phyloP scores from a whole-genome alignment of 2,888 invertebrate genomes.

The Myathropa florea region DNA sequence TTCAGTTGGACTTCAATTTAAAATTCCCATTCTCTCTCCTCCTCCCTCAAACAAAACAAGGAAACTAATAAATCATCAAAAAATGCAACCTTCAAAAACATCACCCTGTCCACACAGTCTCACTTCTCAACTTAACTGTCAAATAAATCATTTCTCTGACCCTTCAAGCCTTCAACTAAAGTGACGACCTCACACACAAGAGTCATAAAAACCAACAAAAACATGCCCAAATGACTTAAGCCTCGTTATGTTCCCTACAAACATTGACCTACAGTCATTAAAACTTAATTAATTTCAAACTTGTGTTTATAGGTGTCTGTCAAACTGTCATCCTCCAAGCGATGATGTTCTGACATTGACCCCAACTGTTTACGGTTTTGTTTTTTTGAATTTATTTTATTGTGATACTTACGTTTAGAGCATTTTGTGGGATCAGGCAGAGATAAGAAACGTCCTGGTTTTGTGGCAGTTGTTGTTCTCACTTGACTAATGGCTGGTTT shows the following conservation, averaged over 20 bases:
- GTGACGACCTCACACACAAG: not conserved
- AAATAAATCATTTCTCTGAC: not conserved
- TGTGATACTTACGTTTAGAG: conserved; percentile 88
- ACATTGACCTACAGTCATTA: conserved; percentile 17
- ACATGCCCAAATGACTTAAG: not conserved
- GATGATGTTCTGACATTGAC: conserved; percentile 7
- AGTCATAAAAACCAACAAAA: not conserved
- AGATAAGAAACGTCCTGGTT: conserved; percentile 91
- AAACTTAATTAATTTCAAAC: not conserved
- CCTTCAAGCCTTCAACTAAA: not conserved
- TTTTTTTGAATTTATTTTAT: not conserved
- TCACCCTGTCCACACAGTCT: not conserved
- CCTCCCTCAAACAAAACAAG: too few relatives aligned
- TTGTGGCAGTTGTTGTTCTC: conserved; percentile 84
- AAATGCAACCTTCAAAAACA: not conserved
- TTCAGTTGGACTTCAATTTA: too few relatives aligned
- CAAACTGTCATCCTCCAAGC: not conserved
- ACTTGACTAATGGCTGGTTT: conserved; percentile 82
- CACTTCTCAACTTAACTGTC: not conserved
- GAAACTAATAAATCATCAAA: too few relatives aligned
- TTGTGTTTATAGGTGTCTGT: not conserved
- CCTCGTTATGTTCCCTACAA: not conserved
- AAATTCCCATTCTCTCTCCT: too few relatives aligned
- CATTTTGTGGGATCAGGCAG: conserved; percentile 91
- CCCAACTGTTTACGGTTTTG: not conserved